A percentile compares a stretch with the other conserved stretches of the same genome.
Evolutionary conservation across 2,797 vertebrate genomes (phyloP).

Genomic region (Ctenopoma kingsleyae): DNA sequence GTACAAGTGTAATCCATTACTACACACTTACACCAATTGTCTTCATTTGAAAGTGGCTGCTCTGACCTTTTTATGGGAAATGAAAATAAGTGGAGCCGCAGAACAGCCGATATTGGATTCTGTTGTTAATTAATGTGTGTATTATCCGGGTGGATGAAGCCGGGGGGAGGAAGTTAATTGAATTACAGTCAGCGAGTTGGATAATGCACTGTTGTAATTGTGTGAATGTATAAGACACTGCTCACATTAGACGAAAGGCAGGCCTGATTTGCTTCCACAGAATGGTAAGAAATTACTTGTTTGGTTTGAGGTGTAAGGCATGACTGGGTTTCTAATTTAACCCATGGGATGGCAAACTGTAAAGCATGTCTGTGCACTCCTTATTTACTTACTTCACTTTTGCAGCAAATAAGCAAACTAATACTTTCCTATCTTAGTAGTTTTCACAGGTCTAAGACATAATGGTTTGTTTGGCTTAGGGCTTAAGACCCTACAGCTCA

Average conservation of each 20-base stretch:
- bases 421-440: background rate
- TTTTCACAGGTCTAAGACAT: background rate
- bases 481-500: background rate
- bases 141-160: slow-evolving; percentile 81
- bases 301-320: slow-evolving; percentile 65
- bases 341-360: slow-evolving; percentile 45
- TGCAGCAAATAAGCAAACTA: slow-evolving; percentile 12
- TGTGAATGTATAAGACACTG: slow-evolving; percentile 75
- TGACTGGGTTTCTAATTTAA: slow-evolving; percentile 71
- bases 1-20: slow-evolving; percentile 66
- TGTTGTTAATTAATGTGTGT: slow-evolving; percentile 85
- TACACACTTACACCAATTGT: slow-evolving; percentile 75
- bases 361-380: slow-evolving; percentile 10
- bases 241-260: slow-evolving; percentile 71
- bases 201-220: slow-evolving; percentile 84
- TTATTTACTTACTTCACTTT: slow-evolving; percentile 27
- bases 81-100: slow-evolving; percentile 82
- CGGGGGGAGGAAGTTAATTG: slow-evolving; percentile 81
- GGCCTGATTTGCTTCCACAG: slow-evolving; percentile 67
- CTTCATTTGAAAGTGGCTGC: slow-evolving; percentile 76
- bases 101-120: slow-evolving; percentile 84
- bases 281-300: slow-evolving; percentile 70
- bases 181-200: slow-evolving; percentile 83
- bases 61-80: slow-evolving; percentile 82
- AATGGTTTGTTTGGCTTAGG: background rate